A percentile compares a stretch with the other conserved stretches of the same genome.
These are phyloP conservation scores for Leistus spinibarbis DNA, from an alignment of 2,888 invertebrate species.

Conservation along the genomic window DNA sequence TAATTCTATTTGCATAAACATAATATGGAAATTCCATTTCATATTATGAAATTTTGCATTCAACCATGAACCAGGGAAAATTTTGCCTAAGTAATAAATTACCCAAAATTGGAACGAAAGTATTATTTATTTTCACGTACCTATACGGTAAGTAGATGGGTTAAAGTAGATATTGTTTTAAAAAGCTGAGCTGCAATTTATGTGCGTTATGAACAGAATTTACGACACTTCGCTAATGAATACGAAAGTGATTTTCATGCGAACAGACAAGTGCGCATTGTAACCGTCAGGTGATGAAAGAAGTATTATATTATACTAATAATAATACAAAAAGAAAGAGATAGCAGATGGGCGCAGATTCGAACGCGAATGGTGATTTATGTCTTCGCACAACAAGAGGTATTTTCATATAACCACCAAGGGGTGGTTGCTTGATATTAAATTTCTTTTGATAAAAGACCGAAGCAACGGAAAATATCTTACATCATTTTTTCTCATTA, in stretches of 20 bases:
- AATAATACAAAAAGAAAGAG: neutral
- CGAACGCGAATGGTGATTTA: slow-evolving; percentile 30
- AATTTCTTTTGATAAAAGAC: slow-evolving; percentile 38
- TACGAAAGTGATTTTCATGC: slow-evolving; percentile 25
- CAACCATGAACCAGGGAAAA: too few species aligned
- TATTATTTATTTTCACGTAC: neutral
- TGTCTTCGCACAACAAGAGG: slow-evolving; percentile 33
- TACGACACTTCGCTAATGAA: slow-evolving; percentile 32
- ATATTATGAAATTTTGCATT: too few species aligned
- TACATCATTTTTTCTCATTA: neutral
- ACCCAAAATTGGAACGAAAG: too few species aligned
- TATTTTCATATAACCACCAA: slow-evolving; percentile 29
- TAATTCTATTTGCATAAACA: too few species aligned
- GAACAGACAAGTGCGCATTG: slow-evolving; percentile 26
- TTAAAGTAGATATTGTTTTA: slow-evolving; percentile 29
- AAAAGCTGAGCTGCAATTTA: slow-evolving; percentile 32
- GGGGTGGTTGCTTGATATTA: slow-evolving; percentile 31
- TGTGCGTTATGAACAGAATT: slow-evolving; percentile 33
- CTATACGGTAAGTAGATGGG: neutral
- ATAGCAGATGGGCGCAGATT: neutral
- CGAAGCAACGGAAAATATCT: slow-evolving; percentile 23
- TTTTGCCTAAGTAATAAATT: too few species aligned
- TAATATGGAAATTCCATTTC: too few species aligned
- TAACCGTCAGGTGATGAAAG: slow-evolving; percentile 25
- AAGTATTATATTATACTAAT: slow-evolving; percentile 28